Base-by-base conservation (phyloP, 2,113 vertebrate genomes). In the Gopherus flavomarginatus region DNA sequence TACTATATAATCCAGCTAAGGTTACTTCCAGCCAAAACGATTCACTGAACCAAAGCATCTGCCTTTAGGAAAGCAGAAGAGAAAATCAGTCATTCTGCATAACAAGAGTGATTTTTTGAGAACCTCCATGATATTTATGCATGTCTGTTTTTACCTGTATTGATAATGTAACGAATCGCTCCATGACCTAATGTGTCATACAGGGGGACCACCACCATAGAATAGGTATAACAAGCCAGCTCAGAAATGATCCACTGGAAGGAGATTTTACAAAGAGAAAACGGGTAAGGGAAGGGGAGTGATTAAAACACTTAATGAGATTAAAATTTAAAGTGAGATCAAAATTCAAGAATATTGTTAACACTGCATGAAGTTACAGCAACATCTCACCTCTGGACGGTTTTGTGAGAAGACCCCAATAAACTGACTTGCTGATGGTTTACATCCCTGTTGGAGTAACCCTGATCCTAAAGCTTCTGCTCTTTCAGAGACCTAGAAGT, bases 341-440 rank as follows among this genome's bases (percentile, higher is more conserved):
- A 52, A 79, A 85, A 85, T 27, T 44, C 22, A 42, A 24, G 59
- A 82, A 13, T 12, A 1, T 83, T 53, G 50, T 65, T 22, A 83
- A 53, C 8, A 38, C 4, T 54, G 6, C 49, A 83, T 10, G 31
- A 31, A 6, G 5, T 1, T 57, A 83, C 59, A 79, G 4, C 72
- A 5, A 83, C 83, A 27, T 21, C 97, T 98, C 90, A 99, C 99
- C 99, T 99, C 99, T 52, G 99, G 99, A 9, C 99, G 98, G 97
- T 99, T 99, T 96, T 99, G 99, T 92, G 99, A 99, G n/a, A 99
- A 99, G 95, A 99, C 99, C 0, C 99, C 99, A 2, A 99, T 99
- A 97, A 99, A 99, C 97, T 99, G 99, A 88, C 98, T 98, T 0
- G 99, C 96, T 92, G 96, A 98, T 8, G 99, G 97, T 93, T 98